phyloP scores from a whole-genome alignment of 2,113 vertebrate species.

The Silurus asotus region DNA sequence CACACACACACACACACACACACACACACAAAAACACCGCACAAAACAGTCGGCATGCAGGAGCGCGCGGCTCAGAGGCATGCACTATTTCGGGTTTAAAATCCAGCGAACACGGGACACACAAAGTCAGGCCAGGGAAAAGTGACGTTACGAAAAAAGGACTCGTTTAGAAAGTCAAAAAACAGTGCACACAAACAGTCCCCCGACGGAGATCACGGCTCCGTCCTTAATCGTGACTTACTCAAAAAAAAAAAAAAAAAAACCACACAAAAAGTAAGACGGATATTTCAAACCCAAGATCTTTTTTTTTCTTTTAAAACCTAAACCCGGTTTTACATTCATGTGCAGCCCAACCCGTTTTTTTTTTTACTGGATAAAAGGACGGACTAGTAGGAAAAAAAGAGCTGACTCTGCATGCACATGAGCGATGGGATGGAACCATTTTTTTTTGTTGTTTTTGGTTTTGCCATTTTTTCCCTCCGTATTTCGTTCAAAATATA shows the following conservation, averaged over 20 bases:
- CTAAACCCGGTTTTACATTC: constrained; percentile 74
- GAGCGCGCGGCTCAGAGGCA: constrained; percentile 77
- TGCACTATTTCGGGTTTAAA: constrained; percentile 69
- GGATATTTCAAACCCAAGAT: constrained; percentile 62
- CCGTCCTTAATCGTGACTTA: constrained; percentile 27
- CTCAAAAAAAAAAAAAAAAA: constrained; percentile 59
- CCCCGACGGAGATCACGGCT: constrained; percentile 30
- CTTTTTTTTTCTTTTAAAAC: constrained; percentile 33
- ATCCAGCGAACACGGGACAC: constrained; percentile 77
- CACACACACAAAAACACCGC: constrained; percentile 69
- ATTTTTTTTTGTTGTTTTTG: constrained; percentile 67
- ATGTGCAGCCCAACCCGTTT: constrained; percentile 71
- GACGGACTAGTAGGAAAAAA: constrained; percentile 64
- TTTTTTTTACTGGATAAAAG: constrained; percentile 64
- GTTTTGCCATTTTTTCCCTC: constrained; percentile 69
- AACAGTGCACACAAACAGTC: constrained; percentile 51
- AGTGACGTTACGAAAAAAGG: constrained; percentile 73
- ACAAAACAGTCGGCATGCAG: constrained; percentile 80
- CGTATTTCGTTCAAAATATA: constrained; percentile 57
- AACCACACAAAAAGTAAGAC: constrained; percentile 71
- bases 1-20: constrained; percentile 75
- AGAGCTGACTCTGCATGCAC: constrained; percentile 75
- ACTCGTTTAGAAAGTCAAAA: constrained; percentile 74
- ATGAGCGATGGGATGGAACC: constrained; percentile 69
- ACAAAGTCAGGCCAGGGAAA: constrained; percentile 74